phyloP scores from a whole-genome alignment of 2,888 invertebrate genomes.

The Archips xylosteana region DNA sequence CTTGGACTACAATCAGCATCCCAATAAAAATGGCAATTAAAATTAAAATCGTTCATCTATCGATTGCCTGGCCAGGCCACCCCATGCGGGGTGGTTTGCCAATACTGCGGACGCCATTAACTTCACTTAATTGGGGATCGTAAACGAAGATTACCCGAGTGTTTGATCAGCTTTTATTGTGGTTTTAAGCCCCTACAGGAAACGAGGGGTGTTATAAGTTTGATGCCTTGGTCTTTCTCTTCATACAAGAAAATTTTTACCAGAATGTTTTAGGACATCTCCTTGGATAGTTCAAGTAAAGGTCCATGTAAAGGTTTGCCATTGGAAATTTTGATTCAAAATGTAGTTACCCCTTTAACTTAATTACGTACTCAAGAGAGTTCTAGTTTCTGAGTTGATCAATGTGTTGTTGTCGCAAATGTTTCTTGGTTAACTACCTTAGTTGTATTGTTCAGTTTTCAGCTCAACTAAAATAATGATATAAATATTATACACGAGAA shows the following conservation, averaged over 20 bases:
- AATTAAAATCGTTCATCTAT: slow-evolving; percentile 8
- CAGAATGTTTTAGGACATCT: too few relatives aligned
- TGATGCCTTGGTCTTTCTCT: neutral
- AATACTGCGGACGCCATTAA: slow-evolving; percentile 22
- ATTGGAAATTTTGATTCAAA: too few relatives aligned
- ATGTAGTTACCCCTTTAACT: too few relatives aligned
- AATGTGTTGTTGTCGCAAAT: neutral
- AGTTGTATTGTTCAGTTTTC: neutral
- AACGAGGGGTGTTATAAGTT: neutral
- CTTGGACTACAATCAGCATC: neutral
- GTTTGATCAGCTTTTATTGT: slow-evolving; percentile 40
- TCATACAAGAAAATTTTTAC: too few relatives aligned
- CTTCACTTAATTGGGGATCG: slow-evolving; percentile 32
- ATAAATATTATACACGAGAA: neutral
- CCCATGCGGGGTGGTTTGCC: slow-evolving; percentile 10
- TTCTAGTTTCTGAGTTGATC: neutral
- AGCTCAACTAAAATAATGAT: neutral
- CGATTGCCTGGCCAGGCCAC: slow-evolving; percentile 3
- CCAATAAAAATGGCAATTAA: neutral
- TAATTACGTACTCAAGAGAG: neutral
- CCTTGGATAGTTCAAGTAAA: too few relatives aligned
- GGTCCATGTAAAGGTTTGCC: too few relatives aligned
- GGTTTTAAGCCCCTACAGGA: slow-evolving; percentile 21
- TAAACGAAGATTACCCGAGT: slow-evolving; percentile 37
- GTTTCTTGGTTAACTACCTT: neutral